Conservation (phyloP, 2,113 vertebrate genomes). For the Capra hircus region DNA sequence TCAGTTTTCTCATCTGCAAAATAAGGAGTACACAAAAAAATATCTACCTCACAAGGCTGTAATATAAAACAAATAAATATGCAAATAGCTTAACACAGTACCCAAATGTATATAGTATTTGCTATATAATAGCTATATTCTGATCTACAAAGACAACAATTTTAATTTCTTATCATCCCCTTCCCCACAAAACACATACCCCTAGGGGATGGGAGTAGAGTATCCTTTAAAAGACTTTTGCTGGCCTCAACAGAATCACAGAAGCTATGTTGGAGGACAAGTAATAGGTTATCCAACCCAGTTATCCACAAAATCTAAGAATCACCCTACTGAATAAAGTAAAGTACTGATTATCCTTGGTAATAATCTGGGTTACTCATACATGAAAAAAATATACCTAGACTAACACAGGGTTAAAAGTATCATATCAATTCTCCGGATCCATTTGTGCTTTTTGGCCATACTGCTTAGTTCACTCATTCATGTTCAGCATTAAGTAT, state of each 20-base stretch:
- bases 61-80: neutral
- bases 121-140: neutral
- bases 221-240: neutral
- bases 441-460: neutral
- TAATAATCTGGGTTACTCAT: neutral
- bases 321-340: neutral
- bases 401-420: neutral
- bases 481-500: neutral
- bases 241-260: neutral
- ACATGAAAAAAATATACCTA: neutral
- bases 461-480: neutral
- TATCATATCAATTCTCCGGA: neutral
- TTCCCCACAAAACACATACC: neutral
- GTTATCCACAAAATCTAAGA: conserved; percentile 12
- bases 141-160: neutral
- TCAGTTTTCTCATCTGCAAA: neutral
- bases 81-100: neutral
- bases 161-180: neutral
- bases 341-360: neutral
- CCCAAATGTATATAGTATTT: neutral
- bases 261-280: neutral
- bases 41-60: neutral
- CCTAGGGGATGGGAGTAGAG: neutral
- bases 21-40: conserved; percentile 6
- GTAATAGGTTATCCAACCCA: neutral